phyloP scores from a whole-genome alignment of 2,113 vertebrate species.

The Seriola aureovittata region DNA sequence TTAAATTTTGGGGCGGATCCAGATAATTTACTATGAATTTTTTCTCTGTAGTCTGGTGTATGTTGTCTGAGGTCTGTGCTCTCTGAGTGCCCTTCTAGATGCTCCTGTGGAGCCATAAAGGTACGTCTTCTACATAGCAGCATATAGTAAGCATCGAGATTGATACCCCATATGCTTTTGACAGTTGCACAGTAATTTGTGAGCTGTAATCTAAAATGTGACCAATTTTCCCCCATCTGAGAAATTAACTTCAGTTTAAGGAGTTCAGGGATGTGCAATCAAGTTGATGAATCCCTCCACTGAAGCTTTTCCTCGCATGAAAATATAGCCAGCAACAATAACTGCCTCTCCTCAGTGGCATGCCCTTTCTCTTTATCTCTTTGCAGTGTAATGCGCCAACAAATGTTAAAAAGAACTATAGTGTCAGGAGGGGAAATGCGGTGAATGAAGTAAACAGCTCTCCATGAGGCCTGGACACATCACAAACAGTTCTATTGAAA shows the following conservation, averaged over 20 bases:
- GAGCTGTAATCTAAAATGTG: not conserved
- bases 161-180: too few relatives aligned
- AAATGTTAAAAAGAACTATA: constrained; percentile 34
- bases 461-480: constrained; percentile 2
- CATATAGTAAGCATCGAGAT: too few relatives aligned
- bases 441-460: constrained; percentile 22
- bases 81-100: too few relatives aligned
- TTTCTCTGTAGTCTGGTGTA: too few relatives aligned
- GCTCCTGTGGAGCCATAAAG: too few relatives aligned
- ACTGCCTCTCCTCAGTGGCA: constrained; percentile 31
- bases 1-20: too few relatives aligned
- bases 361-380: constrained; percentile 42
- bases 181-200: not conserved
- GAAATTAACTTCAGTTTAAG: constrained; percentile 2
- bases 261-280: constrained; percentile 30
- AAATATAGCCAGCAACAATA: constrained; percentile 21
- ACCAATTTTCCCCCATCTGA: not conserved
- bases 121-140: too few relatives aligned
- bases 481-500: constrained; percentile 1
- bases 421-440: not conserved
- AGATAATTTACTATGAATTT: too few relatives aligned
- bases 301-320: not conserved
- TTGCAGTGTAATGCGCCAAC: not conserved
- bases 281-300: constrained; percentile 13
- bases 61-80: too few relatives aligned